Conservation (phyloP, 2,888 invertebrate genomes). For the Athalia rosae region DNA sequence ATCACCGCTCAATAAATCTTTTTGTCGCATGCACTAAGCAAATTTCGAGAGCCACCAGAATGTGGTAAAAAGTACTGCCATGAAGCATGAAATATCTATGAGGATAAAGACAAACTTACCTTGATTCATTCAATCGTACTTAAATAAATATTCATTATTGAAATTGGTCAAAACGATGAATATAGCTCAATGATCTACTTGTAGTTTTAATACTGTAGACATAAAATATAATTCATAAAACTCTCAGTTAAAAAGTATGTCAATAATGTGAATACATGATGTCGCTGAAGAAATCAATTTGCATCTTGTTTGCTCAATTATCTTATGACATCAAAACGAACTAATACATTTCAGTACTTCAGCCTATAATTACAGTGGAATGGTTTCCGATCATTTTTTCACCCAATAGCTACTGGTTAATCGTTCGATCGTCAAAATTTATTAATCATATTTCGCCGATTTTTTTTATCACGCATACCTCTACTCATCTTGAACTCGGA, state of each 20-base stretch:
- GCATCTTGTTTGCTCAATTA: constrained; percentile 41
- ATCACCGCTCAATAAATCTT: not conserved
- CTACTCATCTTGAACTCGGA: too few species aligned
- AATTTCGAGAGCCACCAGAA: constrained; percentile 71
- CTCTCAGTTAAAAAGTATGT: not conserved
- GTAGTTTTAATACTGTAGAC: not conserved
- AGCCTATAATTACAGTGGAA: constrained; percentile 41
- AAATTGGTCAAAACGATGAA: not conserved
- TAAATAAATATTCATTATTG: constrained; percentile 5
- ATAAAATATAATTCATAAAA: not conserved
- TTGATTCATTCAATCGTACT: constrained; percentile 18
- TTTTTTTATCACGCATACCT: too few species aligned
- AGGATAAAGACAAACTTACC: constrained; percentile 25
- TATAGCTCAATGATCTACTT: not conserved
- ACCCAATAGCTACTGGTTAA: not conserved
- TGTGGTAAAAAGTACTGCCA: constrained; percentile 70
- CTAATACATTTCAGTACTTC: constrained; percentile 34
- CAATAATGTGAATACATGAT: not conserved
- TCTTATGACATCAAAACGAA: constrained; percentile 21
- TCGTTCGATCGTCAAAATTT: too few species aligned
- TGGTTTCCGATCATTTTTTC: constrained; percentile 33
- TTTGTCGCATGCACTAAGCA: constrained; percentile 54
- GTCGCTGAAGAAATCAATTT: constrained; percentile 3
- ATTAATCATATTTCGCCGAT: too few species aligned
- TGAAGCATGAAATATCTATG: constrained; percentile 66